Percentiles rank a stretch among this genome's conserved stretches.
These are phyloP conservation scores for Manacus vitellinus DNA, from an alignment of 2,113 vertebrate genomes.

Conservation along the genomic window DNA sequence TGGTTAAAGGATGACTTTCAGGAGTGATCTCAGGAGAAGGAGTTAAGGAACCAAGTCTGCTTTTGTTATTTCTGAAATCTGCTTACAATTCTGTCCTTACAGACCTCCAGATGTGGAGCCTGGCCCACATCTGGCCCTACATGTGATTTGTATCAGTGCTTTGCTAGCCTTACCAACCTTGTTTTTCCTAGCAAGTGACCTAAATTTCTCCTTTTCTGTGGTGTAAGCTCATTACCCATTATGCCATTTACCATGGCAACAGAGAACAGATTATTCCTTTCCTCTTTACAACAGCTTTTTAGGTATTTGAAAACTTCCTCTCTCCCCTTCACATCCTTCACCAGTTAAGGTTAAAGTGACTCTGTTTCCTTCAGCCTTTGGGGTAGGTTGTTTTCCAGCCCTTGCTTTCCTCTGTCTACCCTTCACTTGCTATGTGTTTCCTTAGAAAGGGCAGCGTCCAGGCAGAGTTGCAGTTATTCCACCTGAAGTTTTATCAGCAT, in stretches of 20 bases:
- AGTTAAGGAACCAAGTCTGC: neutral
- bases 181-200: conserved; percentile 35
- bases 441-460: neutral
- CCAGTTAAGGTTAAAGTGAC: neutral
- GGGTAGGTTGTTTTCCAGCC: neutral
- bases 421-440: neutral
- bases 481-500: neutral
- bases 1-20: neutral
- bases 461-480: neutral
- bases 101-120: neutral
- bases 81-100: neutral
- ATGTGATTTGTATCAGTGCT: neutral
- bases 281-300: conserved; percentile 17
- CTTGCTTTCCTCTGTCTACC: neutral
- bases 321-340: neutral
- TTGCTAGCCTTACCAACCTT: neutral
- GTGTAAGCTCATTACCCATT: conserved; percentile 46
- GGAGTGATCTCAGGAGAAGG: neutral
- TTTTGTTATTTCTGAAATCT: neutral
- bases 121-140: neutral
- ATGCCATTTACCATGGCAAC: conserved; percentile 55
- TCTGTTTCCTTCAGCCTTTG: neutral
- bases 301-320: conserved; percentile 19
- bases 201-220: conserved; percentile 33
- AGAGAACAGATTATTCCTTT: conserved; percentile 51